Evolutionary conservation across 2,888 invertebrate genomes (phyloP).

Genomic region (Mimachlamys varia): DNA sequence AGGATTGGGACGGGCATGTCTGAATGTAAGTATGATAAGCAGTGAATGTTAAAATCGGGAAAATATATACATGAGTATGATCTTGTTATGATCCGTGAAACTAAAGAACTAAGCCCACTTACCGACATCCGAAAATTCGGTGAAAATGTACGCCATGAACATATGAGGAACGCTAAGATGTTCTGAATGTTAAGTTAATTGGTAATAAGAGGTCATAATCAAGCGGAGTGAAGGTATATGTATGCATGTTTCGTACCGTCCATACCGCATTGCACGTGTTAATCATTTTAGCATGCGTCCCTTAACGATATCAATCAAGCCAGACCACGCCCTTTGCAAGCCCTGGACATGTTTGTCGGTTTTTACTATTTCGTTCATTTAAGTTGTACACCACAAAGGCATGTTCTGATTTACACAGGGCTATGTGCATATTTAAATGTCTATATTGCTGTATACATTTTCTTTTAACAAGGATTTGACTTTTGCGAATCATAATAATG

Average conservation of each 20-base stretch:
- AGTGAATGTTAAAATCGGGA: background rate
- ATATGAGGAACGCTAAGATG: background rate
- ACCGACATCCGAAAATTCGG: background rate
- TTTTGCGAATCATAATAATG: too few species aligned
- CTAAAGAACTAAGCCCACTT: background rate
- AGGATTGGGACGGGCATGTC: background rate
- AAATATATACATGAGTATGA: background rate
- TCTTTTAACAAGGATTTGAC: too few species aligned
- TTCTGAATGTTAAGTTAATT: background rate
- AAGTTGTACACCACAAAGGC: too few species aligned
- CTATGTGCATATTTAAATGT: too few species aligned
- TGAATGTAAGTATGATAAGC: background rate
- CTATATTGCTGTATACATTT: too few species aligned
- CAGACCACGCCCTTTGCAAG: too few species aligned
- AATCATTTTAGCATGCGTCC: background rate
- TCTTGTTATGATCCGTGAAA: background rate
- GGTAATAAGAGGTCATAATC: background rate
- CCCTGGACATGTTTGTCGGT: too few species aligned
- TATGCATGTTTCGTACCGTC: background rate
- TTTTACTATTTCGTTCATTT: too few species aligned
- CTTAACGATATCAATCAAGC: background rate
- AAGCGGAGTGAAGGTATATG: background rate
- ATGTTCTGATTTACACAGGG: too few species aligned
- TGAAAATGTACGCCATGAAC: background rate
- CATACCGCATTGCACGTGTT: background rate